Base-by-base conservation (phyloP, 1,140 invertebrate genomes). In the Musca vetustissima region DNA sequence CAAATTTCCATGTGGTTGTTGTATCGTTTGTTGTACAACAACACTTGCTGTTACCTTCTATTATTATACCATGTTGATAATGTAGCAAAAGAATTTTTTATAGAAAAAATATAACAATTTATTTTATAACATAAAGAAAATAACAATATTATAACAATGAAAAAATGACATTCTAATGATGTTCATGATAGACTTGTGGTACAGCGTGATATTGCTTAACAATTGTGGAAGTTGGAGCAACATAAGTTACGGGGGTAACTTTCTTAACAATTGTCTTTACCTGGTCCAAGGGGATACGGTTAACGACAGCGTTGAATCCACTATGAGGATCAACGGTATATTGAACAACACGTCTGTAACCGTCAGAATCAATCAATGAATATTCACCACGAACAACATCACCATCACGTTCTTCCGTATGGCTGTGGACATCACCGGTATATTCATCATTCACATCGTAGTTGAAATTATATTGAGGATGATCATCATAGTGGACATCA, bases 351-450 rank as follows among this genome's bases (percentile, higher is more conserved):
- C 83, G 73, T 15, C 75, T 73, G 67, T 76, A 80, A n/a, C 83
- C 83, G 71, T 80, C 78, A 48, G 78, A 75, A 73, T 84, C 83
- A 28, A 80, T 77, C 0, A 80, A 71, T 11, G 80, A 71, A 64
- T 78, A 75, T 65, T 85, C 84, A 67, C 88, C 88, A 73, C 86
- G 85, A 28, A 89, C 87, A 43, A 88, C 88, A 73, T 88, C 73
- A 19, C 87, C 87, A 55, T 86, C 83, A 15, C 87, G 81, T 59
- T 80, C 83, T 75, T 88, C 87, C 72, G 84, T 78, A 69, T 87
- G 86, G 17, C 81, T 83, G 78, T 88, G 88, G 64, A 84, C 80
- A 74, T 88, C 87, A 13, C 88, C 86, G 55, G 84, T 88, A 64
- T 79, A 76, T 4, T 83, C 76, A 75, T 88, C 86, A 71, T 86